Evolutionary conservation across 2,797 vertebrate species (phyloP).

Genomic region (Melanogrammus aeglefinus): DNA sequence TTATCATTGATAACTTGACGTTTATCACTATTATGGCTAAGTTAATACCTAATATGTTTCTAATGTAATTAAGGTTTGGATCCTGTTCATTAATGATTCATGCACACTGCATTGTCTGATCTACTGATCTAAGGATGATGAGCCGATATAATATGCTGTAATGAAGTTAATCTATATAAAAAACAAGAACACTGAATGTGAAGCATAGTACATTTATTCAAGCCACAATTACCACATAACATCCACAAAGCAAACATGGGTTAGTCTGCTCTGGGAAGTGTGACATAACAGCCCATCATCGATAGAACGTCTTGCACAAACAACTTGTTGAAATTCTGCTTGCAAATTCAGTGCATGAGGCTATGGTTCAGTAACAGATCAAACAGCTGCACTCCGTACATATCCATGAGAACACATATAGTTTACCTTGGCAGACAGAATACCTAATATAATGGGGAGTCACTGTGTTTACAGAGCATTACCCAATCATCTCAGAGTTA

Average conservation of each 20-base stretch:
- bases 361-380: constrained; percentile 52
- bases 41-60: neutral
- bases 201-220: neutral
- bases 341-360: constrained; percentile 24
- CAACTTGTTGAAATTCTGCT: constrained; percentile 1
- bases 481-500: constrained; percentile 32
- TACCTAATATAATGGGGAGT: constrained; percentile 38
- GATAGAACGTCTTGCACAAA: constrained; percentile 51
- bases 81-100: neutral
- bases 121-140: no score
- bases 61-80: neutral
- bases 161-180: neutral
- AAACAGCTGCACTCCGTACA: constrained; percentile 53
- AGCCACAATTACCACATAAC: constrained; percentile 2
- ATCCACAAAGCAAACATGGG: constrained; percentile 43
- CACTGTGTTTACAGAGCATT: constrained; percentile 57
- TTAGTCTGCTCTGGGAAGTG: constrained; percentile 19
- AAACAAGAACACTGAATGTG: neutral
- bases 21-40: neutral
- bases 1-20: neutral
- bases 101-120: neutral
- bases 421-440: constrained; percentile 51
- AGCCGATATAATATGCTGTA: neutral
- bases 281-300: constrained; percentile 34
- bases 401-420: constrained; percentile 59